These are phyloP conservation scores for Chymomyza amoena DNA, from an alignment of 2,888 invertebrate species.

Conservation along the genomic window DNA sequence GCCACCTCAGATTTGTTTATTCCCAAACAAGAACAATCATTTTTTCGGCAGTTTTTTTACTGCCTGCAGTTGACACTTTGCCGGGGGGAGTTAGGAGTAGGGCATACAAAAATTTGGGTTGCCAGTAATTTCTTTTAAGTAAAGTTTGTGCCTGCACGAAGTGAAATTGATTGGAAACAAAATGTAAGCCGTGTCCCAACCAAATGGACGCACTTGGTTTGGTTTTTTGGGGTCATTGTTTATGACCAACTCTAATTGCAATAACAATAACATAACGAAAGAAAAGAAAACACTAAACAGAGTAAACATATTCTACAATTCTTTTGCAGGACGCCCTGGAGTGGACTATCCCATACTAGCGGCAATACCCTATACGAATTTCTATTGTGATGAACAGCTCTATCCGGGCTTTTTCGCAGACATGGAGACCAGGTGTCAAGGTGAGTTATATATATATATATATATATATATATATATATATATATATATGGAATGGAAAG, in stretches of 20 bases:
- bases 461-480: too few relatives aligned
- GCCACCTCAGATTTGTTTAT: slow-evolving; percentile 57
- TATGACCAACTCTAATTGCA: slow-evolving; percentile 57
- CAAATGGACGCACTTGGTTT: too few relatives aligned
- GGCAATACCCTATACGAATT: slow-evolving; percentile 92
- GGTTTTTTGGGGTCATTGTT: slow-evolving; percentile 24
- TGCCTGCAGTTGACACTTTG: slow-evolving; percentile 45
- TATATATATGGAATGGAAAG: too few relatives aligned
- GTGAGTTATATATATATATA: slow-evolving; percentile 76
- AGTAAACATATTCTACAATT: background rate
- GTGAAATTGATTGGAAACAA: slow-evolving; percentile 67
- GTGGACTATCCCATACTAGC: slow-evolving; percentile 93
- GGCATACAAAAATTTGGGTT: slow-evolving; percentile 8
- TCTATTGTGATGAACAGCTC: slow-evolving; percentile 93
- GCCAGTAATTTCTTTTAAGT: slow-evolving; percentile 53
- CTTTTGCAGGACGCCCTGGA: slow-evolving; percentile 87
- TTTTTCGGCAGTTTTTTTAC: slow-evolving; percentile 13
- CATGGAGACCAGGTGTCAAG: slow-evolving; percentile 91
- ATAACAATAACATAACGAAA: slow-evolving; percentile 27
- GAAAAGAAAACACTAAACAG: background rate
- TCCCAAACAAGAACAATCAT: slow-evolving; percentile 36
- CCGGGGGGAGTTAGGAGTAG: slow-evolving; percentile 33
- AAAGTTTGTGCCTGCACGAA: slow-evolving; percentile 51
- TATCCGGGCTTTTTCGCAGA: slow-evolving; percentile 95
- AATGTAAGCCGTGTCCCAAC: slow-evolving; percentile 18